Evolutionary conservation across 2,797 vertebrate species (phyloP), one percentile per base, ranked within the genome.

Genomic region (Sebastiscus albofasciatus): DNA sequence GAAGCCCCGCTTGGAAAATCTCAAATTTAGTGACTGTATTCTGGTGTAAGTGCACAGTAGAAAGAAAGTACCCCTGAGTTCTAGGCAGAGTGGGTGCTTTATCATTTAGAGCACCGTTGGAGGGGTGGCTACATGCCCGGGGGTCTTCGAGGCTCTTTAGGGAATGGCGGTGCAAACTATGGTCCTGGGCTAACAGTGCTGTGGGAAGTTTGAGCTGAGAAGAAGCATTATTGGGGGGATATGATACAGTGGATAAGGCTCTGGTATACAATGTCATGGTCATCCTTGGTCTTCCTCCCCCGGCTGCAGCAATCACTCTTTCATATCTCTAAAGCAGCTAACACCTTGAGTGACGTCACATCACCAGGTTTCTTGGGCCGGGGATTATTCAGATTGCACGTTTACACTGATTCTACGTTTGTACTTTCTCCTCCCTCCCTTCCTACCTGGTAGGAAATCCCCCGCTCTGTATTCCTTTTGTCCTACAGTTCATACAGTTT

Each of bases 11-110:
- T 75, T 79, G 78, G 85, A 89, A 91, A 67, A 84, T 82, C 71
- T 87, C 54, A 69, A 92, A 90, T 88, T 90, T 83, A 79, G 66
- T 60, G 77, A 91, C 82, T 87, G 56, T 81, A 33, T 85, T 85
- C 76, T 78, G 69, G 75, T 90, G 83, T 94, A 94, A 94, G 94
- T 96, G 94, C 96, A 96, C 96, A 94, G 89, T 95, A 96, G 94
- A 96, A 97, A 96, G 94, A 96, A 97, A 96, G 95, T 95, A 97
- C 96, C 91, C 94, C 97, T 97, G 98, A 99, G 97, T 97, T 97
- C 94, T 94, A 92, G 94, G 92, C 90, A 95, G 89, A 92, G 86
- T 88, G 4, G 72, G 86, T 84, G 90, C 87, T 67, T 69, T 36
- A 55, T 72, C 42, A 80, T 73, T 75, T 46, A 22, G 42, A 81